phyloP scores from a whole-genome alignment of 2,888 invertebrate species.

The Chalcosyrphus nemorum region DNA sequence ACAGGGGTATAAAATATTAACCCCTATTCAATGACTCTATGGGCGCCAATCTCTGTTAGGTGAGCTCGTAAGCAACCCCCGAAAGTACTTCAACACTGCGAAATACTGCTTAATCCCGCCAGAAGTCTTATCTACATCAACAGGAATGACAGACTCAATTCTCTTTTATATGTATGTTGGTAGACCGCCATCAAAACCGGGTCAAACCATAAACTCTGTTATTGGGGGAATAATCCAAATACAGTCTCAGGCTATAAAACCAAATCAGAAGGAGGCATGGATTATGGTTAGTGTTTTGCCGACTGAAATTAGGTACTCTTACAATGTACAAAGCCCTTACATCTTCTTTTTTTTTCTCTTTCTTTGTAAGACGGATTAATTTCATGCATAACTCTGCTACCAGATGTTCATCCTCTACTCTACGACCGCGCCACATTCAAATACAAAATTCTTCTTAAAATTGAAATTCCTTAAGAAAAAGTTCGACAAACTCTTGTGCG shows the following conservation, averaged over 20 bases:
- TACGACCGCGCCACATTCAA: too few species aligned
- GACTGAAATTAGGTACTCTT: not conserved
- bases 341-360: not conserved
- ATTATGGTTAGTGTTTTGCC: not conserved
- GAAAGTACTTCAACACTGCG: not conserved
- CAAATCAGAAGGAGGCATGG: not conserved
- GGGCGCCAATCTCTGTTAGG: not conserved
- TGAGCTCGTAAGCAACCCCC: not conserved
- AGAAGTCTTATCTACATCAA: not conserved
- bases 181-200: not conserved
- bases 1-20: too few species aligned
- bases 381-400: conserved; percentile 4
- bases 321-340: not conserved
- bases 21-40: not conserved
- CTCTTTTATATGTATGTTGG: not conserved
- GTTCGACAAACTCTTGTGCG: not conserved
- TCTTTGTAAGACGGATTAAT: not conserved
- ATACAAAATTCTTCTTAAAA: not conserved
- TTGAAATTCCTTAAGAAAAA: not conserved
- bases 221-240: conserved; percentile 3
- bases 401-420: conserved; percentile 17
- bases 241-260: conserved; percentile 16
- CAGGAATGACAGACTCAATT: not conserved
- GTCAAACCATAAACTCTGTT: conserved; percentile 14
- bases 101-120: conserved; percentile 10